These are phyloP conservation scores for Vannuccia rotundouncinata DNA, from an alignment of 2,888 invertebrate species.

Conservation along the genomic window DNA sequence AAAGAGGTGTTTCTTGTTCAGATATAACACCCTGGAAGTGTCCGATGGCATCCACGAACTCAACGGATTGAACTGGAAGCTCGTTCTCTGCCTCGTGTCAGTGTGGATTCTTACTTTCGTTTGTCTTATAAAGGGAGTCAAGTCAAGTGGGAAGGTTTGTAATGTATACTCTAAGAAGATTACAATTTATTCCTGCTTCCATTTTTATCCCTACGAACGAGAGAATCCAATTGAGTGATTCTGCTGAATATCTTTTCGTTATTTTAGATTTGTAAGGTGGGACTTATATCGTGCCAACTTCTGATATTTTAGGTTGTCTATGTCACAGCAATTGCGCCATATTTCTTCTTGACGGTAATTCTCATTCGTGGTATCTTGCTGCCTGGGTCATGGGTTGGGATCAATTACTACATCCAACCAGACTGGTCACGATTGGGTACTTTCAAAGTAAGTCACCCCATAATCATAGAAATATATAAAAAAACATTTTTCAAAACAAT, in stretches of 20 bases:
- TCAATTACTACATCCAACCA: slow-evolving; percentile 51
- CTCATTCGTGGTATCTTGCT: slow-evolving; percentile 53
- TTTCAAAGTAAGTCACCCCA: slow-evolving; percentile 46
- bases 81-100: slow-evolving; percentile 47
- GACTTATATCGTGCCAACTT: no score
- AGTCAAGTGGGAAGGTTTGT: slow-evolving; percentile 36
- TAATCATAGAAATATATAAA: no score
- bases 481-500: no score
- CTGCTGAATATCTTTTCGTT: no score
- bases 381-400: slow-evolving; percentile 49
- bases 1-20: no score
- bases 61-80: slow-evolving; percentile 48
- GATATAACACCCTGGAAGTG: slow-evolving; percentile 50
- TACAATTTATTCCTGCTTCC: no score
- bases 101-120: slow-evolving; percentile 53
- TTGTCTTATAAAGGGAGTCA: slow-evolving; percentile 49
- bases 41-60: slow-evolving; percentile 49
- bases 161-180: no score
- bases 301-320: slow-evolving; percentile 48
- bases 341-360: slow-evolving; percentile 48
- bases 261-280: no score
- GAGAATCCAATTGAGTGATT: no score
- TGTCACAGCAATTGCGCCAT: slow-evolving; percentile 52
- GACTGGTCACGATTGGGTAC: slow-evolving; percentile 45
- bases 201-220: no score